Evolutionary conservation across 2,113 vertebrate species (phyloP), one percentile per base, ranked within the genome.

Genomic region (Bujurquina vittata): DNA sequence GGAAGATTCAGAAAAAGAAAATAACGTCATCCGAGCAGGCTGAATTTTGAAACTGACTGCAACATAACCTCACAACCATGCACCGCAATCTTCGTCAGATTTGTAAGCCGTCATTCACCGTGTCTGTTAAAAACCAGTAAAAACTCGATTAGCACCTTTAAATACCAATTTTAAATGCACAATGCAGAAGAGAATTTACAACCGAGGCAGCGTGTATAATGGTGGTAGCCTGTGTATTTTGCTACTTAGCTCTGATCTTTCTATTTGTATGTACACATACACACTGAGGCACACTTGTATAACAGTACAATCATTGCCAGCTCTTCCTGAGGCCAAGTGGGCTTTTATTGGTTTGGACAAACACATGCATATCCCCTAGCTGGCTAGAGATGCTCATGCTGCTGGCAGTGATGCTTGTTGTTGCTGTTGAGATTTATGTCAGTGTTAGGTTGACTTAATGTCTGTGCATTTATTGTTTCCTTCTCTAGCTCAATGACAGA

Each of bases 361-460:
- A 87, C 75, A 86, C 75, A 62, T 74, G 83, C 62, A 40, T 73
- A 79, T 90, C 67, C 83, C 67, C 79, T 67, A 7, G 79, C 63
- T 90, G 84, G 84, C 83, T 75, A n/a, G 73, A 60, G 74, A 81
- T 73, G 67, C 69, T 43, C 22, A 10, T 40, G 65, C 17, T 40
- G 23, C 73, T 89, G 86, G 79, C 81, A 83, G 79, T 59, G 59
- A 86, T 67, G 87, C 73, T 88, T 15, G 17, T 49, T 60, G 85
- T 77, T 63, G 11, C 65, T 46, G 73, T 83, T 72, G 26, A 77
- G 88, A 92, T 91, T 91, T 81, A 84, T 88, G 81, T 84, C 46
- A 75, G 72, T 54, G 14, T 90, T 82, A 79, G 63, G 65, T 74
- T 79, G 89, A 88, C 90, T 40, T 83, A 89, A 88, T 78, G 76